Evolutionary conservation across 1,140 invertebrate genomes (phyloP).

Genomic region (Platyscapa corneri): DNA sequence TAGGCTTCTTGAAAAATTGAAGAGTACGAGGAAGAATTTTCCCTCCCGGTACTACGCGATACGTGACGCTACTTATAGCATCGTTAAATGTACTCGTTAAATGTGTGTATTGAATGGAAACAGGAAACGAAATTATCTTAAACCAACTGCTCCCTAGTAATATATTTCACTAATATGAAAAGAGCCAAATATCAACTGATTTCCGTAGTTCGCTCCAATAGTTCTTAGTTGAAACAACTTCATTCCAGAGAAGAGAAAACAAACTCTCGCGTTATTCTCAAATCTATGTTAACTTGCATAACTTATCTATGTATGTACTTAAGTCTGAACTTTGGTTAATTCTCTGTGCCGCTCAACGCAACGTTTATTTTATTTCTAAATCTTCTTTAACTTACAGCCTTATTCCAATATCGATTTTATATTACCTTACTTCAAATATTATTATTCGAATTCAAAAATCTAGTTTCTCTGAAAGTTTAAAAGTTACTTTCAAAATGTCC

Average conservation of each 20-base stretch:
- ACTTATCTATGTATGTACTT: slow-evolving; percentile 5
- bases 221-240: background rate
- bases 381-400: slow-evolving; percentile 18
- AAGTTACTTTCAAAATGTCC: background rate
- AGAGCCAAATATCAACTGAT: too few relatives aligned
- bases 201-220: background rate
- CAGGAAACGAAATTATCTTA: too few relatives aligned
- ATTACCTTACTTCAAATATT: background rate
- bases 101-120: too few relatives aligned
- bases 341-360: background rate
- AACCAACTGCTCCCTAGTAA: too few relatives aligned
- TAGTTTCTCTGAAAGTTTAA: background rate
- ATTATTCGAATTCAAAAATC: background rate
- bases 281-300: background rate
- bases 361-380: slow-evolving; percentile 30
- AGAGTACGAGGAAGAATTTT: too few relatives aligned
- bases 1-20: background rate
- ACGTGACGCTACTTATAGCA: too few relatives aligned
- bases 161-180: too few relatives aligned
- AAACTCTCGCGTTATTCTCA: background rate
- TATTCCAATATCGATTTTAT: slow-evolving; percentile 30
- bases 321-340: background rate
- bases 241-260: slow-evolving; percentile 20
- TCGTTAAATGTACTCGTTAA: too few relatives aligned
- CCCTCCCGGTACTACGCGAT: too few relatives aligned